These are phyloP conservation scores for Hartigia nigra DNA, from an alignment of 2,888 invertebrate species.

Conservation along the genomic window DNA sequence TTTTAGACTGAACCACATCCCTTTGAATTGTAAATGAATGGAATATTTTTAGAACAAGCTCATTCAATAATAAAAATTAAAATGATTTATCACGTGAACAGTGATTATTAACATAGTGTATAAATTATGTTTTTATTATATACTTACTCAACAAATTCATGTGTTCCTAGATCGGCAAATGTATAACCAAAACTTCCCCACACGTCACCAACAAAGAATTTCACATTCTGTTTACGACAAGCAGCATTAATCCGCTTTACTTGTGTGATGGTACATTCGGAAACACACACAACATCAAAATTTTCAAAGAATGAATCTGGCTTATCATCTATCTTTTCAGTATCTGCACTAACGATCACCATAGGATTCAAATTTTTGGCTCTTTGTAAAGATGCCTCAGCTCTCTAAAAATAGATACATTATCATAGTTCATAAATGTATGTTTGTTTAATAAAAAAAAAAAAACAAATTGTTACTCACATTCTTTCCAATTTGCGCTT, in stretches of 20 bases:
- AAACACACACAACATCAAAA: slow-evolving; percentile 88
- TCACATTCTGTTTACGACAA: slow-evolving; percentile 79
- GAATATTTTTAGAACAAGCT: neutral
- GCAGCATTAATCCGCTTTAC: slow-evolving; percentile 80
- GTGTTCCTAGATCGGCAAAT: slow-evolving; percentile 88
- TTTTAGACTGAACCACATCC: slow-evolving; percentile 67
- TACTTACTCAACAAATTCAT: slow-evolving; percentile 82
- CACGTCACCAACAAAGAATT: slow-evolving; percentile 91
- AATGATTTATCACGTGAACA: slow-evolving; percentile 1
- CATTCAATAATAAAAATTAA: slow-evolving; percentile 6
- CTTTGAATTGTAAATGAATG: slow-evolving; percentile 52
- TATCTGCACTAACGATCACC: slow-evolving; percentile 83
- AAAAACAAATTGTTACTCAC: slow-evolving; percentile 64
- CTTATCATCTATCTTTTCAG: slow-evolving; percentile 74
- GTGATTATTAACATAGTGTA: neutral
- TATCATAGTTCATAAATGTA: neutral
- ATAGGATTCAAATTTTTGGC: slow-evolving; percentile 92
- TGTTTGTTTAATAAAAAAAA: slow-evolving; percentile 8
- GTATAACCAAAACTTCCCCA: slow-evolving; percentile 94
- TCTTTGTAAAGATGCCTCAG: slow-evolving; percentile 81
- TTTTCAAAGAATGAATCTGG: slow-evolving; percentile 77
- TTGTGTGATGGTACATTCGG: slow-evolving; percentile 78
- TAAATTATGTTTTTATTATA: neutral
- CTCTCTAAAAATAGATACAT: slow-evolving; percentile 71
- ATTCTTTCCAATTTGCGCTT: slow-evolving; percentile 80